Evolutionary conservation across 2,888 invertebrate genomes (phyloP).

Genomic region (Metopia argyrocephala): DNA sequence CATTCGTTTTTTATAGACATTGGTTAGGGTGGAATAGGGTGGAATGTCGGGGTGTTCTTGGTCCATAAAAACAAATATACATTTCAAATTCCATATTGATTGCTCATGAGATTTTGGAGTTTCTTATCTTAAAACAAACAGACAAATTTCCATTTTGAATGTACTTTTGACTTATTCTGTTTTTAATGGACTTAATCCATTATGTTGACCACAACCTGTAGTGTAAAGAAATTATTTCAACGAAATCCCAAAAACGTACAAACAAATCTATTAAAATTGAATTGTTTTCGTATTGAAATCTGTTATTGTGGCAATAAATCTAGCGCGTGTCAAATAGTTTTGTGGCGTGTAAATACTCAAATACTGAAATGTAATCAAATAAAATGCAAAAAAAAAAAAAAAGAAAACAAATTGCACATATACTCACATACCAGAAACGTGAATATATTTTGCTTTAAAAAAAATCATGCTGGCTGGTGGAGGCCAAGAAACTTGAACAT

Average conservation of each 20-base stretch:
- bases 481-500: slow-evolving; percentile 37
- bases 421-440: slow-evolving; percentile 34
- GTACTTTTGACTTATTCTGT: background rate
- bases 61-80: too few relatives aligned
- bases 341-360: slow-evolving; percentile 64
- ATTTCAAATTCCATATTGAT: too few relatives aligned
- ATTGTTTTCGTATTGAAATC: slow-evolving; percentile 70
- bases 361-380: slow-evolving; percentile 52
- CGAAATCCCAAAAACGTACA: background rate
- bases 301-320: slow-evolving; percentile 75
- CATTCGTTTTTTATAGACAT: too few relatives aligned
- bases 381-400: slow-evolving; percentile 26
- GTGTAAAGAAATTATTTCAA: slow-evolving; percentile 19
- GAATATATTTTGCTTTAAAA: slow-evolving; percentile 1
- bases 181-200: background rate
- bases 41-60: too few relatives aligned
- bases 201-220: slow-evolving; percentile 26
- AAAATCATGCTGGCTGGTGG: slow-evolving; percentile 33
- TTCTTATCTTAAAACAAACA: too few relatives aligned
- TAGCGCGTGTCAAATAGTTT: slow-evolving; percentile 76
- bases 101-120: too few relatives aligned
- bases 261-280: slow-evolving; percentile 76
- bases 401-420: slow-evolving; percentile 31
- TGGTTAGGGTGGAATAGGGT: too few relatives aligned
- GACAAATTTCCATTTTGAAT: background rate